Evolutionary conservation across 2,797 vertebrate genomes (phyloP), one percentile per base, ranked within the genome.

Genomic region (Platalea minor): DNA sequence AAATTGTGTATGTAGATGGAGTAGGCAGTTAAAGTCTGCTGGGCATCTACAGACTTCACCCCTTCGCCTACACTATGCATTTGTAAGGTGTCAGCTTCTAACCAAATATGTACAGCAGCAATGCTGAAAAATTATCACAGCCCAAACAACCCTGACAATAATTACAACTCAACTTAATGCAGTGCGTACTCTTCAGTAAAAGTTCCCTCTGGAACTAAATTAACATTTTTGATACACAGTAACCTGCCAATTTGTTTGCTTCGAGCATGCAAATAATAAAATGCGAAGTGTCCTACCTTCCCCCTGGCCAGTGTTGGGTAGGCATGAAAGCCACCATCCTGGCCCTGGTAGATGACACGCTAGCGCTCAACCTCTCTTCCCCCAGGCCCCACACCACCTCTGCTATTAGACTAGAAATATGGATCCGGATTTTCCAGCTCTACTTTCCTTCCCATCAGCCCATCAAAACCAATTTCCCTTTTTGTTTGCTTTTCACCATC

Each of bases 351-450:
- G 75, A 50, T 35, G 65, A 68, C 48, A 78, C 8, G 19, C 48
- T 54, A 5, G 9, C 60, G 35, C 29, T 84, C 28, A 2, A 26
- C 10, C 29, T 46, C 16, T 69, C 73, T 91, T 54, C 18, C 29
- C 17, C 33, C 50, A 54, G 23, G 39, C 13, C 26, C 15, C 46
- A 64, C 24, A 59, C 10, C 20, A 50, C 19, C 48, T 67, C 45
- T 43, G 23, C n/a, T 72, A 33, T 51, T 57, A 69, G 50, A 39
- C 33, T 67, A 75, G 83, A 51, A 84, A 85, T 81, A 41, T 10
- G 4, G 35, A 72, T 88, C 37, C 53, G 45, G 25, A 73, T 59
- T 91, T 90, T 95, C 54, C 54, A 91, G 26, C 17, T 86, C 54
- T 81, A 20, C 31, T 70, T 80, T 91, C 85, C 45, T 53, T 86